Percentiles rank a stretch among this genome's conserved stretches.
Evolutionary conservation across 2,113 vertebrate species (phyloP).

Genomic region (Labeo rohita): DNA sequence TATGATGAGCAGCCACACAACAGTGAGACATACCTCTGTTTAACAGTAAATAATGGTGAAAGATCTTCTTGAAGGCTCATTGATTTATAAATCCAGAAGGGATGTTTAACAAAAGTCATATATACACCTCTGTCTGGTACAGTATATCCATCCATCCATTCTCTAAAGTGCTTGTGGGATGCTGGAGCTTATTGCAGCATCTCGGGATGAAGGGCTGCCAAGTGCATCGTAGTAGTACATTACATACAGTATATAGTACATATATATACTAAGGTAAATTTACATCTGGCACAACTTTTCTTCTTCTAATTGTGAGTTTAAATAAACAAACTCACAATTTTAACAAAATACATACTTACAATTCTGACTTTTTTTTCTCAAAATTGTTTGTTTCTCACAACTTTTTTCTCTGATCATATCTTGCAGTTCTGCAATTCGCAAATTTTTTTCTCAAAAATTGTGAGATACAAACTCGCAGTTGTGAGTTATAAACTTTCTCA

Average conservation of each 20-base stretch:
- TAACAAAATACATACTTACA: no score
- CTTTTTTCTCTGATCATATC: no score
- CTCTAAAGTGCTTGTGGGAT: not conserved
- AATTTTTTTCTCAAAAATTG: no score
- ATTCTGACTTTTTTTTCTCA: no score
- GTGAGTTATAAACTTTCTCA: no score
- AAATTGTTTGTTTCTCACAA: no score
- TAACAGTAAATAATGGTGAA: slow-evolving; percentile 5
- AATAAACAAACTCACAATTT: no score
- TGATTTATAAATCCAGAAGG: slow-evolving; percentile 9
- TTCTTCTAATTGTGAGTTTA: no score
- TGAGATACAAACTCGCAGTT: no score
- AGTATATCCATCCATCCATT: not conserved
- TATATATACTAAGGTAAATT: not conserved
- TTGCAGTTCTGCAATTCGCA: no score
- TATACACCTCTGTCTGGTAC: not conserved
- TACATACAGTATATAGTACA: not conserved
- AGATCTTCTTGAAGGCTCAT: not conserved
- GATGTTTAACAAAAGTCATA: not conserved
- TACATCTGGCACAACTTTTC: no score
- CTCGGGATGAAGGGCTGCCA: not conserved
- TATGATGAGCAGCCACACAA: not conserved
- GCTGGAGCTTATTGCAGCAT: not conserved
- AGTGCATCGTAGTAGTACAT: not conserved
- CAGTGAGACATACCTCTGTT: not conserved